Base-by-base conservation (phyloP, 2,888 invertebrate species). In the Cosmia pyralina region DNA sequence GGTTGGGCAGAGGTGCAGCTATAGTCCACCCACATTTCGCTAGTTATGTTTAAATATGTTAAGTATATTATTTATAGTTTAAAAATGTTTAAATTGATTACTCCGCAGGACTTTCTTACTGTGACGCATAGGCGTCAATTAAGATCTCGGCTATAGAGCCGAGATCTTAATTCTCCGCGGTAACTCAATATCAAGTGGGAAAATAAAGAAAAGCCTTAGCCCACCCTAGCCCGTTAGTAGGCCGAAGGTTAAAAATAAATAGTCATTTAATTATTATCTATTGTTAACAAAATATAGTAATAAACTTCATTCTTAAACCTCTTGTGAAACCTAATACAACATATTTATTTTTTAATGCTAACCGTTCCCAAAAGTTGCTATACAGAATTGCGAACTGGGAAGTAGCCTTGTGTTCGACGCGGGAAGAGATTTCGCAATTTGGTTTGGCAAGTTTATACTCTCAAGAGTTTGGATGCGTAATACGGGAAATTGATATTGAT, bases 401-500 rank as follows among this genome's bases (percentile, higher is more conserved):
- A 44, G 34, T 0, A n/a, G 8, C 69, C 75, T n/a, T 8, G 34
- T 46, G n/a, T 38, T 73, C 52, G 17, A n/a, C 72, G 60, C 69
- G 63, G 74, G 70, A 62, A 73, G 46, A 57, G 60, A 71, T 77
- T 67, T 59, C 55, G 52, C 69, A 79, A 81, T 77, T 77, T 64
- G 52, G 65, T 58, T 72, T 53, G 67, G 70, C 71, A 71, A 79
- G 72, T 81, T 79, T 72, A 69, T 76, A 57, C 64, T 68, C 53
- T 55, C 15, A 46, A 66, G 52, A 79, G 73, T 58, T 75, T 55
- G 19, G 46, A 59, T 62, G 63, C 46, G 66, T 73, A 63, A 60
- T 68, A 72, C 75, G 48, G 59, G 53, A 76, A 75, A 65, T 63
- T 62, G 70, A 52, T 80, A 82, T 81, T 71, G 67, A 81, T 74